These are phyloP conservation scores for Ctenosaura bakeri DNA, from an alignment of 2,797 vertebrate species.

Conservation along the genomic window DNA sequence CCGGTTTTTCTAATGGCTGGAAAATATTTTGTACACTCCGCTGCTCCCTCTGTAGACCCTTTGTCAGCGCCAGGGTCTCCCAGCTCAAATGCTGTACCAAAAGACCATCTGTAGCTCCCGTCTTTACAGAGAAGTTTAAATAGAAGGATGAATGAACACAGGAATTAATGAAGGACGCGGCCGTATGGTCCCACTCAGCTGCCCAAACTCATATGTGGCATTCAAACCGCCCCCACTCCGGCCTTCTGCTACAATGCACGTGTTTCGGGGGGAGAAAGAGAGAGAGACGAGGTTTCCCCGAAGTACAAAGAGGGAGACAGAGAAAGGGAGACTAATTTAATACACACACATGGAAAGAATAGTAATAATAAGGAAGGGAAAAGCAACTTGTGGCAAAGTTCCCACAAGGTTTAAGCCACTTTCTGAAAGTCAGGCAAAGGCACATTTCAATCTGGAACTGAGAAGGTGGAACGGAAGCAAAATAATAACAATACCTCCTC, in stretches of 20 bases:
- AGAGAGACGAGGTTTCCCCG: not conserved
- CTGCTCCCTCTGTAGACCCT: conserved; percentile 70
- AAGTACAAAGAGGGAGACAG: not conserved
- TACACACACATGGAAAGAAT: conserved; percentile 23
- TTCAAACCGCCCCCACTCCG: conserved; percentile 63
- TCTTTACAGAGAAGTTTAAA: conserved; percentile 77
- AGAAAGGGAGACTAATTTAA: conserved; percentile 45
- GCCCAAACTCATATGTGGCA: conserved; percentile 65
- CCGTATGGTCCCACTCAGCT: conserved; percentile 74
- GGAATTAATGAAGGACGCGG: conserved; percentile 81
- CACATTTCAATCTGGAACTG: not conserved
- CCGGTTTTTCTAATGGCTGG: conserved; percentile 53
- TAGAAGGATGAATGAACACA: conserved; percentile 77
- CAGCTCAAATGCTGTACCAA: conserved; percentile 73
- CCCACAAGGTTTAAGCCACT: conserved; percentile 31
- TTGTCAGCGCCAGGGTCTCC: conserved; percentile 73
- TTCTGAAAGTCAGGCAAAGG: not conserved
- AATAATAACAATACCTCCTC: no score
- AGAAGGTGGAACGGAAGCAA: accelerated
- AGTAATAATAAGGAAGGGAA: conserved; percentile 15
- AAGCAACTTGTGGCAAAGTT: conserved; percentile 39
- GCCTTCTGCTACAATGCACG: conserved; percentile 65
- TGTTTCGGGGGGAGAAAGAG: not conserved
- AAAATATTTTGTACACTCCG: conserved; percentile 75
- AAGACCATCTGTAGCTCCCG: conserved; percentile 78